These are phyloP conservation scores for Lycia hirtaria DNA, from an alignment of 2,888 invertebrate genomes.

Conservation along the genomic window DNA sequence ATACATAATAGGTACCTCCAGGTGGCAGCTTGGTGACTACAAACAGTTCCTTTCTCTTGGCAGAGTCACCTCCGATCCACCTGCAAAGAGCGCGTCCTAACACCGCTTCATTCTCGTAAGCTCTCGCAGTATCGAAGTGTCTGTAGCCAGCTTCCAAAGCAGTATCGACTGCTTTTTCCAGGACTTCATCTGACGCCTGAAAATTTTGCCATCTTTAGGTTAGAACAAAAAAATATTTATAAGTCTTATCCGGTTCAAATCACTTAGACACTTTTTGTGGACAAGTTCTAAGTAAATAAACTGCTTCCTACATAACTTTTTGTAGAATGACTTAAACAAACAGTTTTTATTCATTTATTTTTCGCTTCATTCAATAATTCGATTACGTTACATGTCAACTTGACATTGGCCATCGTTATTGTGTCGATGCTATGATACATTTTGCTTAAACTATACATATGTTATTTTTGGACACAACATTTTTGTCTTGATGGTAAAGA, in stretches of 20 bases:
- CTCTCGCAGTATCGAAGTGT: slow-evolving; percentile 92
- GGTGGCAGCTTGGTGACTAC: slow-evolving; percentile 93
- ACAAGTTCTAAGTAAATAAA: not conserved
- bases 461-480: too few species aligned
- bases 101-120: slow-evolving; percentile 90
- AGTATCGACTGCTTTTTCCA: slow-evolving; percentile 88
- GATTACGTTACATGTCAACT: not conserved
- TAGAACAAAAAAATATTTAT: not conserved
- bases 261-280: not conserved
- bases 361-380: not conserved
- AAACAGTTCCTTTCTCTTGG: slow-evolving; percentile 91
- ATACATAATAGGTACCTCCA: slow-evolving; percentile 69
- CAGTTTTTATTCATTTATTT: not conserved
- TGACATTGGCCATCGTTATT: not conserved
- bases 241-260: not conserved
- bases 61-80: slow-evolving; percentile 88
- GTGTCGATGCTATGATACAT: not conserved
- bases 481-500: not conserved
- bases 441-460: not conserved
- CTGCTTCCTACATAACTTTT: slow-evolving; percentile 9
- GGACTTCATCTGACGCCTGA: slow-evolving; percentile 88
- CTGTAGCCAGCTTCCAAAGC: slow-evolving; percentile 92
- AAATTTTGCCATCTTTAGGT: not conserved
- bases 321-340: too few species aligned
- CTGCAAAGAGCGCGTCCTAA: slow-evolving; percentile 90